Conservation (phyloP, 2,797 vertebrate genomes). For the Gallinago solitaria region DNA sequence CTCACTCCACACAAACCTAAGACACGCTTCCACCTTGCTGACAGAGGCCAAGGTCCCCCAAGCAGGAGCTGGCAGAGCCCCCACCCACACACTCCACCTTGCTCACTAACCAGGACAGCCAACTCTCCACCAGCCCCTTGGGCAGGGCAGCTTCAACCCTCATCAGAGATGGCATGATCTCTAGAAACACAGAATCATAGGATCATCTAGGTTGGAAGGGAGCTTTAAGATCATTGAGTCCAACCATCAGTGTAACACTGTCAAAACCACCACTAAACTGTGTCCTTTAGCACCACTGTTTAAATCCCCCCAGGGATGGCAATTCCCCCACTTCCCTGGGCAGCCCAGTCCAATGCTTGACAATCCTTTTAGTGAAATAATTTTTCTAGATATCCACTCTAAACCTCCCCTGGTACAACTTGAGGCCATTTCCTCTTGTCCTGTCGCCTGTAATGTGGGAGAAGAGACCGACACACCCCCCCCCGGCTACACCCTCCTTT, state of each 20-base stretch:
- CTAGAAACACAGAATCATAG: background rate
- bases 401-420: background rate
- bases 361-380: background rate
- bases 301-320: background rate
- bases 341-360: background rate
- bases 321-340: background rate
- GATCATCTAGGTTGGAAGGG: background rate
- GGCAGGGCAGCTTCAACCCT: too few species aligned
- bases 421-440: background rate
- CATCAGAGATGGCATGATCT: background rate
- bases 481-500: background rate
- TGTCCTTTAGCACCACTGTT: background rate
- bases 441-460: background rate
- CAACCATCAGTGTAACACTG: background rate
- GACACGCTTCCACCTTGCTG: accelerated
- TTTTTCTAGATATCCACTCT: background rate
- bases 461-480: background rate
- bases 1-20: accelerated
- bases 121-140: accelerated
- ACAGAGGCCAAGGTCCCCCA: accelerated
- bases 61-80: slow-evolving; percentile 39
- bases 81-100: accelerated
- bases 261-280: background rate
- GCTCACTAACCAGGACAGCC: accelerated
- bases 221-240: background rate